Percentiles rank a stretch among this genome's conserved stretches.
Conservation (phyloP, 1,140 invertebrate species). For the Drosophila ogumai region DNA sequence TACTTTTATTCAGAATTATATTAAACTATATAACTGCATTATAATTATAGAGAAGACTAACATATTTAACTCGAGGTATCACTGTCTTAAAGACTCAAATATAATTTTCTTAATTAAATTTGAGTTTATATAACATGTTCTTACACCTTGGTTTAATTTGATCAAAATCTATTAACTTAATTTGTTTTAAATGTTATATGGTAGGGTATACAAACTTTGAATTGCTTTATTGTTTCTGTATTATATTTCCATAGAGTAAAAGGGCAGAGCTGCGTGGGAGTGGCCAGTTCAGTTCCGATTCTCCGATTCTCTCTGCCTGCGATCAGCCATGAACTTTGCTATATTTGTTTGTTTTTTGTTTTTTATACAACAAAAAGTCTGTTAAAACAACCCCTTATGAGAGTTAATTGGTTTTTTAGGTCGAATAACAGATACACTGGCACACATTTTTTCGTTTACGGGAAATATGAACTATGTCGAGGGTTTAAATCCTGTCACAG, state of each 20-base stretch:
- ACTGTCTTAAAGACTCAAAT: too few species aligned
- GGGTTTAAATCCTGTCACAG: too few species aligned
- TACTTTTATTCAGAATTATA: too few species aligned
- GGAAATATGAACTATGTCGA: too few species aligned
- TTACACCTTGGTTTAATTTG: neutral
- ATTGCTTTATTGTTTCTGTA: constrained; percentile 2
- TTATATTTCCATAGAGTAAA: constrained; percentile 21
- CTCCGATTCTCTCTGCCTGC: constrained; percentile 9
- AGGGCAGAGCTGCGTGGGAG: constrained; percentile 69
- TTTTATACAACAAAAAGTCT: neutral
- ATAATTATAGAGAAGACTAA: too few species aligned
- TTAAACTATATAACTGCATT: neutral
- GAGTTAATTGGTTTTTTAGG: neutral
- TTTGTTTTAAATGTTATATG: neutral
- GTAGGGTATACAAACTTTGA: neutral
- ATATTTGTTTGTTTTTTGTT: neutral
- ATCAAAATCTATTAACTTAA: neutral
- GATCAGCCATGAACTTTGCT: constrained; percentile 67
- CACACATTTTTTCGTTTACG: too few species aligned
- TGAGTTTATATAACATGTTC: neutral
- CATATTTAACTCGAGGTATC: too few species aligned
- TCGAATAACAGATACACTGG: neutral
- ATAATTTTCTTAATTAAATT: neutral
- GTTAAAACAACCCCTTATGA: neutral
- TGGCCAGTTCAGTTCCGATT: constrained; percentile 46